A percentile compares a stretch with the other conserved stretches of the same genome.
These are phyloP conservation scores for Acanthurus leucopareius DNA, from an alignment of 2,797 vertebrate species.

Conservation along the genomic window DNA sequence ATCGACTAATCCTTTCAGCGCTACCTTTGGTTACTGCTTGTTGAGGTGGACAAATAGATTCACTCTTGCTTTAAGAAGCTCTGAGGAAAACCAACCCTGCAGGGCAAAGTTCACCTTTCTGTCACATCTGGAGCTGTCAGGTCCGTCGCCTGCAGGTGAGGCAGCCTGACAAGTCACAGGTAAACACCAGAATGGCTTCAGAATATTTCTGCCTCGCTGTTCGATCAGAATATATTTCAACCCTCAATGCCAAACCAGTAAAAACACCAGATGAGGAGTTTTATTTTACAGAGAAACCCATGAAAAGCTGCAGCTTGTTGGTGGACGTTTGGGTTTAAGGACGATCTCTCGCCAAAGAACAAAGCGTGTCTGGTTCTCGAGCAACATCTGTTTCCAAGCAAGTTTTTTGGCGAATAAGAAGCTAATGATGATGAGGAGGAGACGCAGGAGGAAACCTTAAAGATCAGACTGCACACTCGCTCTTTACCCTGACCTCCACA, in stretches of 20 bases:
- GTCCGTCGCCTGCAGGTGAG: not conserved
- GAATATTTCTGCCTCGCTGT: not conserved
- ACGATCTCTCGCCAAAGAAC: not conserved
- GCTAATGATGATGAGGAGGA: not conserved
- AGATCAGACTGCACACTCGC: too few relatives aligned
- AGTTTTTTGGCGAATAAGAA: not conserved
- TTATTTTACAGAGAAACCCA: not conserved
- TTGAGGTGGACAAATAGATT: not conserved
- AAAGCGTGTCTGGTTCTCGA: not conserved
- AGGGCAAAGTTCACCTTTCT: not conserved
- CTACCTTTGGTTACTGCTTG: not conserved
- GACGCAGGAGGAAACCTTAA: not conserved
- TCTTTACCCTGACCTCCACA: too few relatives aligned
- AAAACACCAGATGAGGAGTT: not conserved
- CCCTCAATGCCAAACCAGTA: not conserved
- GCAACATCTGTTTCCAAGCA: accelerated
- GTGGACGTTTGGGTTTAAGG: not conserved
- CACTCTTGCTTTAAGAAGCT: not conserved
- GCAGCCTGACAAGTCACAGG: not conserved
- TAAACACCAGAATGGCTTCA: not conserved
- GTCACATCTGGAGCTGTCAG: not conserved
- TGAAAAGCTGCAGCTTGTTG: too few relatives aligned
- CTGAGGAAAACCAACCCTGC: not conserved
- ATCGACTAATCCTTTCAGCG: too few relatives aligned
- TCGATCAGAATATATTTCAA: not conserved